A percentile compares a stretch with the other conserved stretches of the same genome.
phyloP scores from a whole-genome alignment of 2,797 vertebrate species.

The Tachyglossus aculeatus region DNA sequence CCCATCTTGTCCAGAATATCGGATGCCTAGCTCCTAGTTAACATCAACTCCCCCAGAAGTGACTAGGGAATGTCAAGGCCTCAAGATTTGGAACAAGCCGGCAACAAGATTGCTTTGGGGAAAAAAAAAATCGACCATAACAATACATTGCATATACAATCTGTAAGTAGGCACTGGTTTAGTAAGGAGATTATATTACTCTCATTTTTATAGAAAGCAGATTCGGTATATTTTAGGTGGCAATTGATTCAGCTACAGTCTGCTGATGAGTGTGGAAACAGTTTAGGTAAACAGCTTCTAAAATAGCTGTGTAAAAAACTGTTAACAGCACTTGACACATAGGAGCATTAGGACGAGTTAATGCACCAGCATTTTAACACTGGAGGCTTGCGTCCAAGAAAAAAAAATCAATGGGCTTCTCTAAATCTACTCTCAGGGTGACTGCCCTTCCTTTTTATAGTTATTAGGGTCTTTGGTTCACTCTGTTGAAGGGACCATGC shows the following conservation, averaged over 20 bases:
- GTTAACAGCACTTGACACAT: not conserved
- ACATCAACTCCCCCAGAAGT: too few species aligned
- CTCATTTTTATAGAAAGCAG: conserved; percentile 48
- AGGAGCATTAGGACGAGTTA: not conserved
- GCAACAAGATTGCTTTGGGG: conserved; percentile 30
- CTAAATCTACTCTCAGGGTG: too few species aligned
- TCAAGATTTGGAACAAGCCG: too few species aligned
- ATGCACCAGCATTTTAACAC: not conserved
- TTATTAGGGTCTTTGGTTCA: too few species aligned
- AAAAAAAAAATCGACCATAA: conserved; percentile 26
- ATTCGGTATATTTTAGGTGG: conserved; percentile 25
- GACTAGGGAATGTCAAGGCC: too few species aligned
- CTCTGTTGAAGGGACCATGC: too few species aligned
- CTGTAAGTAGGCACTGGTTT: conserved; percentile 28
- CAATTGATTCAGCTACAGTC: conserved; percentile 31
- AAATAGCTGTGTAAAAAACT: not conserved
- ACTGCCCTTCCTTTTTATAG: too few species aligned
- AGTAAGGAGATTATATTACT: conserved; percentile 31
- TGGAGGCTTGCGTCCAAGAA: not conserved
- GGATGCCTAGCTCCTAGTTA: too few species aligned
- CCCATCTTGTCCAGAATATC: too few species aligned
- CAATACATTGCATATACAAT: conserved; percentile 18
- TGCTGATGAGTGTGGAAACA: conserved; percentile 34
- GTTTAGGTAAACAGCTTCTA: conserved; percentile 19
- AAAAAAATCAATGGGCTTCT: too few species aligned